These are phyloP conservation scores for Ophiodon elongatus DNA, from an alignment of 2,113 vertebrate genomes.

Conservation along the genomic window DNA sequence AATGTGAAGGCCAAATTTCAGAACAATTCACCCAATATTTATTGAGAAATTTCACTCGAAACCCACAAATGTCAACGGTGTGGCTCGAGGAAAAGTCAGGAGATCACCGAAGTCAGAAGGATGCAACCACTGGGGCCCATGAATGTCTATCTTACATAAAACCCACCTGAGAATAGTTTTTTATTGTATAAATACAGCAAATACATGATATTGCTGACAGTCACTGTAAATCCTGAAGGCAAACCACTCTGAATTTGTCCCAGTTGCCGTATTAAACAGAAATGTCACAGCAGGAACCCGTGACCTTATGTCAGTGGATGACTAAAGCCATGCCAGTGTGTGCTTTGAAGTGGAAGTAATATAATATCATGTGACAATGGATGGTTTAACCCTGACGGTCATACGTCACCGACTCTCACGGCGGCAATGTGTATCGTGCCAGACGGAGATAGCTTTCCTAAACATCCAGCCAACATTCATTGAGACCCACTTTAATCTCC, in stretches of 20 bases:
- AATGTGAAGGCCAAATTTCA: neutral
- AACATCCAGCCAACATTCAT: constrained; percentile 66
- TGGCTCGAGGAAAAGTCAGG: neutral
- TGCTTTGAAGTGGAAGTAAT: constrained; percentile 27
- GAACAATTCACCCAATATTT: neutral
- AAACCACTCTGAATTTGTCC: neutral
- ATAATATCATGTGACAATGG: constrained; percentile 46
- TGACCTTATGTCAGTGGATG: constrained; percentile 24
- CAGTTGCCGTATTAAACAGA: constrained; percentile 2
- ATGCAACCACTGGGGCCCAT: neutral
- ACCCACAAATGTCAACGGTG: neutral
- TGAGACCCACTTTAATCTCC: constrained; percentile 56
- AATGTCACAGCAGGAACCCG: neutral
- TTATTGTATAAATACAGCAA: neutral
- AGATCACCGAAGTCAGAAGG: neutral
- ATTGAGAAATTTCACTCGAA: neutral
- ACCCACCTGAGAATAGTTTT: neutral
- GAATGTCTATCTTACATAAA: neutral
- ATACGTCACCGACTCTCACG: neutral
- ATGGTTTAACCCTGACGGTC: constrained; percentile 31
- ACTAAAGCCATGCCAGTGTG: constrained; percentile 16
- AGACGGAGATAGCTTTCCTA: constrained; percentile 54
- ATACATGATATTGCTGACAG: neutral
- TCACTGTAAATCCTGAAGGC: neutral
- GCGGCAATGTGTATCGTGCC: constrained; percentile 23